phyloP scores from a whole-genome alignment of 2,888 invertebrate species.

The Trissolcus japonicus region DNA sequence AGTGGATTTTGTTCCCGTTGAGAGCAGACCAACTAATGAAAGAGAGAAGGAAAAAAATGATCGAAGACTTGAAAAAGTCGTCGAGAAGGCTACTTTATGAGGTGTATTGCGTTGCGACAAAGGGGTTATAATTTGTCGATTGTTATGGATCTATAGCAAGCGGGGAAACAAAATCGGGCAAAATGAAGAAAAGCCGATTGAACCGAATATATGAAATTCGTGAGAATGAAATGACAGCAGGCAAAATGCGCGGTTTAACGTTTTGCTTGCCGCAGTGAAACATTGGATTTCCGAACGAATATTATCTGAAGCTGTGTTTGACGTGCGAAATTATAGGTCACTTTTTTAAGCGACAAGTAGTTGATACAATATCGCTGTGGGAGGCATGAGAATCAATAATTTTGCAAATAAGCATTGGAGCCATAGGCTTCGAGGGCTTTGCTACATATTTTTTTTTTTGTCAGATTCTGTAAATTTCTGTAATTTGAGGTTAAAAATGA shows the following conservation, averaged over 20 bases:
- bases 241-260: slow-evolving; percentile 16
- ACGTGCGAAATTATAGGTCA: slow-evolving; percentile 51
- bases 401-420: slow-evolving; percentile 19
- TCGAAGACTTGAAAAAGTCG: neutral
- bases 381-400: slow-evolving; percentile 36
- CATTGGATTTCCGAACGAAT: slow-evolving; percentile 39
- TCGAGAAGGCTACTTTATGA: slow-evolving; percentile 21
- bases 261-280: slow-evolving; percentile 23
- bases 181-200: neutral
- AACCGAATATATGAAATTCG: slow-evolving; percentile 13
- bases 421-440: neutral
- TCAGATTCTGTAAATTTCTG: too few species aligned
- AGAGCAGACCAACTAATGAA: slow-evolving; percentile 8
- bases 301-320: slow-evolving; percentile 41
- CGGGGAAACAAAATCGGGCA: neutral
- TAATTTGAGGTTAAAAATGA: too few species aligned
- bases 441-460: too few species aligned
- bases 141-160: neutral
- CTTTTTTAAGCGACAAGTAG: slow-evolving; percentile 44
- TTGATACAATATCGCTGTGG: slow-evolving; percentile 27
- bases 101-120: slow-evolving; percentile 22
- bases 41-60: slow-evolving; percentile 9
- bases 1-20: slow-evolving; percentile 33
- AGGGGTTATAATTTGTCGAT: slow-evolving; percentile 25
- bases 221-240: slow-evolving; percentile 24